Evolutionary conservation across 2,888 invertebrate genomes (phyloP), one percentile per base, ranked within the genome.

Genomic region (Panzeria rudis): DNA sequence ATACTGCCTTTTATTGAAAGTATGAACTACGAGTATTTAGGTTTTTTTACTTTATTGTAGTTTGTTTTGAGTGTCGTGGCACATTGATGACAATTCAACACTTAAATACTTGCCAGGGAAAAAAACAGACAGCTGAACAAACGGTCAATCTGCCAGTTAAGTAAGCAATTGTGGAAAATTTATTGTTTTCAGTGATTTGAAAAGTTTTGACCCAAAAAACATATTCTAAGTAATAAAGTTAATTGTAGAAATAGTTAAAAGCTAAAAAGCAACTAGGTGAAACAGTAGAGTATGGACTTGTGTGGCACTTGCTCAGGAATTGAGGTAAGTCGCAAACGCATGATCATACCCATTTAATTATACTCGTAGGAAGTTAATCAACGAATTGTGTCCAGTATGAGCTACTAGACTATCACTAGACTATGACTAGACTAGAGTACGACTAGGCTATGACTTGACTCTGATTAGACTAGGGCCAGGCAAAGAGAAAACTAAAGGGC

Each of bases 101-200:
- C 50, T 71, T 79, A 23, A 79, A 62, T 54, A 17, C 4, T 69
- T n/a, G 3, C 13, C 7, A 56, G n/a, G 4, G 7, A 32, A 17
- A 29, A 47, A 25, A 8, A 38, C 25, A 13, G 41, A 35, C 56
- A 68, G 23, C 47, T 38, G 64, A 9, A 32, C 52, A 59, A 38
- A 68, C 50, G 50, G 62, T 59, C 69, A 61, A 66, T 61, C 44
- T 52, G 62, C 20, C 54, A 79, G 20, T 62, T 52, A 71, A 77
- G 13, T 9, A 52, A 71, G 23, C 69, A 78, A 69, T 69, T 69
- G 78, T 41, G 23, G 11, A 59, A 50, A 69, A 64, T 79, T 79
- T 69, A 83, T 75, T 83, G 52, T 79, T 79, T 66, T 69, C 23
- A 83, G 73, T 72, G 50, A 64, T 41, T 83, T 56, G 54, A 83